These are phyloP conservation scores for Sapayoa aenigma DNA, from an alignment of 2,113 vertebrate genomes.

Conservation along the genomic window DNA sequence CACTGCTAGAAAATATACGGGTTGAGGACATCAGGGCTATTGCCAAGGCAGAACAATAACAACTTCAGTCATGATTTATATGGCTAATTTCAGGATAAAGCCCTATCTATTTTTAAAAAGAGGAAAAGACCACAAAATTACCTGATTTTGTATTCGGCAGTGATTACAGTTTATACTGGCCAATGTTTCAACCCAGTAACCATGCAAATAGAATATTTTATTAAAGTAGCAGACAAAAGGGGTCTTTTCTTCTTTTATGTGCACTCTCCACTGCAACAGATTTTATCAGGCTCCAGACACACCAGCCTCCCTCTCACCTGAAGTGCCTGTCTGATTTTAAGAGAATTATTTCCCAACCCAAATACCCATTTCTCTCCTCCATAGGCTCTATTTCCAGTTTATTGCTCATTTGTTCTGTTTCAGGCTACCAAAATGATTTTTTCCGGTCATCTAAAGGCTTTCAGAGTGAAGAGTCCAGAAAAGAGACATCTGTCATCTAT, in stretches of 20 bases:
- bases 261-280: not conserved
- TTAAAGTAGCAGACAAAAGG: slow-evolving; percentile 22
- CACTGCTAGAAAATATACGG: slow-evolving; percentile 3
- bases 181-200: slow-evolving; percentile 55
- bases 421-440: not conserved
- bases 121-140: slow-evolving; percentile 18
- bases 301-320: not conserved
- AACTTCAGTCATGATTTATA: slow-evolving; percentile 48
- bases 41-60: slow-evolving; percentile 14
- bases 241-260: slow-evolving; percentile 8
- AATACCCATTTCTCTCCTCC: not conserved
- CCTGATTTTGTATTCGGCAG: slow-evolving; percentile 3
- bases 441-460: not conserved
- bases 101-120: slow-evolving; percentile 31
- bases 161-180: slow-evolving; percentile 33
- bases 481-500: not conserved
- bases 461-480: not conserved
- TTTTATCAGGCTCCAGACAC: slow-evolving; percentile 18
- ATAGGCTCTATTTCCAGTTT: slow-evolving; percentile 5
- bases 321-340: not conserved
- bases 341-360: slow-evolving; percentile 22
- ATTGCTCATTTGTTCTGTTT: slow-evolving; percentile 33
- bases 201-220: slow-evolving; percentile 50
- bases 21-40: not conserved
- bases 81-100: slow-evolving; percentile 46